Evolutionary conservation across 1,140 invertebrate genomes (phyloP), one percentile per base, ranked within the genome.

Genomic region (Brachionus calyciflorus): DNA sequence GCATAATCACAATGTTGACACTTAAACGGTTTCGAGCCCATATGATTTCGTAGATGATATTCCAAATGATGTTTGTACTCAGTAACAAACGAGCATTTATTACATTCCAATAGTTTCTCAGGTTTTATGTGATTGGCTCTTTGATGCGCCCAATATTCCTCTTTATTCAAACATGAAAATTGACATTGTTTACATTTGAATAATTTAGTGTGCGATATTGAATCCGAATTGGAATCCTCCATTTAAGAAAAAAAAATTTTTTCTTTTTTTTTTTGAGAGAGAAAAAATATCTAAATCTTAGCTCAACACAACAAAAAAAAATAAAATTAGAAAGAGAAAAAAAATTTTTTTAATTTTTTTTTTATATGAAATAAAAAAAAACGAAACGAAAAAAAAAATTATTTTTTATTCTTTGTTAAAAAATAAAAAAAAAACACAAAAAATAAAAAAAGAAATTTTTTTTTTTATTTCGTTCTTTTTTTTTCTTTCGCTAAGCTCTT

Each of bases 51-150:
- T 79, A 97, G 87, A 75, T 98, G 97, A 81, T 99, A 99, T 81
- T 98, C 95, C 12, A 99, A 84, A 80, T 99, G 97, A 83, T 99
- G 97, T 80, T 99, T 99, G 85, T 94, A 96, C 82, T 99, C 95
- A 0, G 97, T 99, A 0, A 98, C 93, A 82, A 99, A 99, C 0
- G 92, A 91, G 82, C 97, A 99, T 79, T 91, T 89, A 0, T 91
- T 90, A 80, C 97, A 99, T 33, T 89, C 89, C 1, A 99, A 86
- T 75, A 96, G 87, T 81, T 96, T 96, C 77, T 98, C 95, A 0
- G 89, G 88, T 79, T 93, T 94, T 77, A 99, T 97, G 85, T 99
- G 97, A 5, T 85, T 86, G 48, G 89, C 89, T n/a, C 88, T 89
- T 0, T 83, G 80, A 84, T 99, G 97, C 10, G 90, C 88, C 94